Conservation (phyloP, 2,113 vertebrate genomes). For the Oophaga pumilio region DNA sequence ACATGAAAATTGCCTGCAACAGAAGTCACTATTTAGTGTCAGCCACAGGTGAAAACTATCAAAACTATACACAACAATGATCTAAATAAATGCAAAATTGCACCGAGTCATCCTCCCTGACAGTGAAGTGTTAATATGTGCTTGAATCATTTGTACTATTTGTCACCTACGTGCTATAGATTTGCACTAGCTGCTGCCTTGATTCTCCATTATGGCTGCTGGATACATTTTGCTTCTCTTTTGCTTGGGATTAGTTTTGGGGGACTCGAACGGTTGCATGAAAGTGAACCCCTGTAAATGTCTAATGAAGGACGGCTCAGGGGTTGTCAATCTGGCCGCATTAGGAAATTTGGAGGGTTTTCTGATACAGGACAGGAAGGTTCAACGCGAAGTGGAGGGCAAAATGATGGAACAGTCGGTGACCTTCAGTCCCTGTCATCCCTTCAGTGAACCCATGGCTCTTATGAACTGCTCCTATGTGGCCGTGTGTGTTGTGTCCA, state of each 20-base stretch:
- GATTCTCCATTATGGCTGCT: not conserved
- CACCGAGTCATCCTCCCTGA: not conserved
- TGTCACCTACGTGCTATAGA: slow-evolving; percentile 24
- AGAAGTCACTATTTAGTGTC: not conserved
- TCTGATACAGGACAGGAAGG: slow-evolving; percentile 61
- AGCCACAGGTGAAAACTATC: not conserved
- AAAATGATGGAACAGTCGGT: slow-evolving; percentile 59
- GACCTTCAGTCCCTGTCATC: slow-evolving; percentile 73
- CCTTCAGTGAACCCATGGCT: slow-evolving; percentile 68
- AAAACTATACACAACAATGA: too few relatives aligned
- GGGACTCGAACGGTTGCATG: slow-evolving; percentile 66
- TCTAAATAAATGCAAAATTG: not conserved
- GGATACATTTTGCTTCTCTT: not conserved
- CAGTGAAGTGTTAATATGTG: not conserved
- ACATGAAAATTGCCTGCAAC: not conserved
- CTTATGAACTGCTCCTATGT: slow-evolving; percentile 62
- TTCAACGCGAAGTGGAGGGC: not conserved
- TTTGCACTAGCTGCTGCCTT: not conserved
- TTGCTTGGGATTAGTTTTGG: not conserved
- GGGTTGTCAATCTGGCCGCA: slow-evolving; percentile 69
- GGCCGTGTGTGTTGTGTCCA: slow-evolving; percentile 68
- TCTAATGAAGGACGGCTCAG: slow-evolving; percentile 74
- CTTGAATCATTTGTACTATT: not conserved
- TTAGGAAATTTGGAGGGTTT: slow-evolving; percentile 68
- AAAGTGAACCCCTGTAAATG: slow-evolving; percentile 74